Base-by-base conservation (phyloP, 2,113 vertebrate species). In the Oreotrochilus melanogaster region DNA sequence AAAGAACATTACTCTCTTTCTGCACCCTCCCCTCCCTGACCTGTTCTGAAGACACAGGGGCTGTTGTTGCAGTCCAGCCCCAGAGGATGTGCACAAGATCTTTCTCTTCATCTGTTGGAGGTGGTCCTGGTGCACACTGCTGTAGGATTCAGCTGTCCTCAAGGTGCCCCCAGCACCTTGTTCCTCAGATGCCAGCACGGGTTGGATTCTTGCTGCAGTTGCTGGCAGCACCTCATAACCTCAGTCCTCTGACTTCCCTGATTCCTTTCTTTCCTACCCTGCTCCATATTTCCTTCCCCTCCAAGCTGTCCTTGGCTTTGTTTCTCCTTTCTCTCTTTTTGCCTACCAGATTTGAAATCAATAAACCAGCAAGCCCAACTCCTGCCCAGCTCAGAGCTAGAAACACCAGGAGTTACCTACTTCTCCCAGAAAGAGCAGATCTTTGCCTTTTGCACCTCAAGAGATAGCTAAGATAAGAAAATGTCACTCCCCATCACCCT, bases 161-260 rank as follows among this genome's bases (percentile, higher is more conserved):
- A 24, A 0, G 6, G 17, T 43, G 22, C 7, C 21, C 16, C 14
- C 66, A 65, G 23, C 10, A 33, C 27, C 27, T 75, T 4, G 0
- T 78, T 71, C 47, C 45, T 51, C 45, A 24, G 57, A 10, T 12
- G 30, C 19, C n/a, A 39, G 4, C 9, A 7, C 8, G 43, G 31
- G 15, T 14, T 78, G 37, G 30, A 15, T 43, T 43, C 25, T 42
- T 74, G 14, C n/a, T 56, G 56, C 39, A 60, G 43, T 67, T 6
- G 4, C 70, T 11, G 43, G 25, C 22, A 60, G 35, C 14, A 5
- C 4, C 53, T 47, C 6, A 0, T 17, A 88, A 69, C 7, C 18
- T 28, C 22, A 9, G 9, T 35, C 5, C 33, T 6, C 35, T 73
- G 39, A 39, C 16, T 69, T 35, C 30, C 16, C 51, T 58, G 43